Percentiles rank a stretch among this genome's conserved stretches.
Evolutionary conservation across 2,888 invertebrate species (phyloP).

Genomic region (Trichogramma dendrolimi): DNA sequence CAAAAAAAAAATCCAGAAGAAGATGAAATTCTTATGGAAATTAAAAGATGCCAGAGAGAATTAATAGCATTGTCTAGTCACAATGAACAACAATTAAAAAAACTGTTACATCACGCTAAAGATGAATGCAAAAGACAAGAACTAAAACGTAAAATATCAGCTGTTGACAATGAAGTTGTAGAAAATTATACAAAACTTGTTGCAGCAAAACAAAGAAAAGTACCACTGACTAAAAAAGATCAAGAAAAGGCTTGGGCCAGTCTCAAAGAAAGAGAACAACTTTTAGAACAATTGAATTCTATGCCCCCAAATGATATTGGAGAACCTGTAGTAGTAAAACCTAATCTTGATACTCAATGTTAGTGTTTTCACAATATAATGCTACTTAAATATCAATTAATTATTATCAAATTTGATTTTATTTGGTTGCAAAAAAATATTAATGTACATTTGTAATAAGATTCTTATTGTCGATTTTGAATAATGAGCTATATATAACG

Average conservation of each 20-base stretch:
- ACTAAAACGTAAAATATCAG: slow-evolving; percentile 69
- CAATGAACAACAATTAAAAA: slow-evolving; percentile 70
- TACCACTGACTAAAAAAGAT: slow-evolving; percentile 73
- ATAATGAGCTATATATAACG: no score
- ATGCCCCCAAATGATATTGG: slow-evolving; percentile 45
- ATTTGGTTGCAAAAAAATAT: no score
- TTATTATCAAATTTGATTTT: no score
- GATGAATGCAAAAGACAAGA: slow-evolving; percentile 77
- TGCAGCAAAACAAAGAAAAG: slow-evolving; percentile 75
- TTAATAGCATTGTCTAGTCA: slow-evolving; percentile 72
- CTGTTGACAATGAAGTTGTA: slow-evolving; percentile 69
- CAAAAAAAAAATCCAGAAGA: slow-evolving; percentile 59
- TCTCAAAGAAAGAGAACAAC: slow-evolving; percentile 45
- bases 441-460: no score
- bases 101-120: slow-evolving; percentile 66
- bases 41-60: slow-evolving; percentile 83
- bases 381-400: no score
- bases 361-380: not conserved
- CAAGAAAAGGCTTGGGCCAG: slow-evolving; percentile 69
- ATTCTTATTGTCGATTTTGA: no score
- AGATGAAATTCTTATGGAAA: slow-evolving; percentile 84
- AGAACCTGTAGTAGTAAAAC: slow-evolving; percentile 36
- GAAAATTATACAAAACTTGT: slow-evolving; percentile 82
- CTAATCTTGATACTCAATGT: slow-evolving; percentile 13
- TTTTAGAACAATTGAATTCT: slow-evolving; percentile 47